A percentile compares a stretch with the other conserved stretches of the same genome.
Evolutionary conservation across 2,888 invertebrate genomes (phyloP).

Genomic region (Microchrysa polita): DNA sequence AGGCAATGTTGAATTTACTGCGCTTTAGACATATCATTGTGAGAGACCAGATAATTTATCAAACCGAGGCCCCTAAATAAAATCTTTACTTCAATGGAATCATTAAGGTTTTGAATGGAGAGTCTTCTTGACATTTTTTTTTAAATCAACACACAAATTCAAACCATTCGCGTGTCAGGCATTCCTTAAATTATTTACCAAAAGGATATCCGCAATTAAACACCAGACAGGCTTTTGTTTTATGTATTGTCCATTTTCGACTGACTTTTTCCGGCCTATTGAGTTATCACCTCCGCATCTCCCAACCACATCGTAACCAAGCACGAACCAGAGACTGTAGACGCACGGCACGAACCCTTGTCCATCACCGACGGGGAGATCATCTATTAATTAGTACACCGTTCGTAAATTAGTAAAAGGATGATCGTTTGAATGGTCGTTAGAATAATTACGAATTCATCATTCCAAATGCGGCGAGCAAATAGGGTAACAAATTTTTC

Average conservation of each 20-base stretch:
- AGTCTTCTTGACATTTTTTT: too few relatives aligned
- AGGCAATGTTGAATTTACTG: too few relatives aligned
- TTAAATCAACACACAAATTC: neutral
- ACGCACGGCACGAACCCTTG: too few relatives aligned
- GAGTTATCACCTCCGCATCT: neutral
- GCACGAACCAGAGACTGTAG: neutral
- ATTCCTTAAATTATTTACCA: constrained; percentile 1
- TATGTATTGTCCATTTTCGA: neutral
- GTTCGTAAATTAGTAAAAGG: constrained; percentile 20
- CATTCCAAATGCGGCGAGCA: constrained; percentile 22
- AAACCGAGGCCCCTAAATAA: too few relatives aligned
- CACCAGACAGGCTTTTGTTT: neutral
- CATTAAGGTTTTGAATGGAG: too few relatives aligned
- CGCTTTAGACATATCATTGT: too few relatives aligned
- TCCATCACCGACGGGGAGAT: neutral
- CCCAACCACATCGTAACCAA: neutral
- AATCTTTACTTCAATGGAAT: too few relatives aligned
- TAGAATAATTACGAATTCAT: constrained; percentile 35
- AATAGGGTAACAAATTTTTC: constrained; percentile 39
- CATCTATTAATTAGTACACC: constrained; percentile 30
- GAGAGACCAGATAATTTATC: too few relatives aligned
- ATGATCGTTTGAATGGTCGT: constrained; percentile 25
- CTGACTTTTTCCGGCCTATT: neutral
- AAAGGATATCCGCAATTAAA: constrained; percentile 25
- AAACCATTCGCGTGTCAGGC: neutral